Percentiles rank a stretch among this genome's conserved stretches.
Evolutionary conservation across 2,888 invertebrate genomes (phyloP).

Genomic region (Eilema depressum): DNA sequence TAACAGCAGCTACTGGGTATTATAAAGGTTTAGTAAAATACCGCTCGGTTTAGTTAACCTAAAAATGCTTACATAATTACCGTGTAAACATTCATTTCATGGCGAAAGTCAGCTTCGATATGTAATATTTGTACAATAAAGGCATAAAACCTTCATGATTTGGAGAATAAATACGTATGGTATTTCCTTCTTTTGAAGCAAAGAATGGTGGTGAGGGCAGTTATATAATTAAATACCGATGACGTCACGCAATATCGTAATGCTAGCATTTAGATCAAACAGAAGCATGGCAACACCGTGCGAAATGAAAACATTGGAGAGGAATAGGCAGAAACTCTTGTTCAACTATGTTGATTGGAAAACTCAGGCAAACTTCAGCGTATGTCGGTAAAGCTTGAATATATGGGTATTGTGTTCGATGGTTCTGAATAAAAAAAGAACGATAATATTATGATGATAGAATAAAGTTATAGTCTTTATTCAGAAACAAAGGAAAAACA

Average conservation of each 20-base stretch:
- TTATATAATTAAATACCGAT: conserved; percentile 44
- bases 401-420: conserved; percentile 29
- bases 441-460: conserved; percentile 25
- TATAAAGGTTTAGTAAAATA: background rate
- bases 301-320: conserved; percentile 52
- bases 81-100: background rate
- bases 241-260: conserved; percentile 36
- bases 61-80: background rate
- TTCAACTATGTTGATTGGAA: conserved; percentile 57
- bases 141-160: conserved; percentile 1
- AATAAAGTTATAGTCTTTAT: conserved; percentile 9
- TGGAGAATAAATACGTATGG: background rate
- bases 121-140: conserved; percentile 3
- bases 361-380: conserved; percentile 50
- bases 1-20: conserved; percentile 1
- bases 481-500: conserved; percentile 19
- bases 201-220: conserved; percentile 27
- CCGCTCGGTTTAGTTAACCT: background rate
- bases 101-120: background rate
- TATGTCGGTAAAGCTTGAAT: conserved; percentile 43
- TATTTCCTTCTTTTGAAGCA: conserved; percentile 6
- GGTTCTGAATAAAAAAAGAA: conserved; percentile 18
- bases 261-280: conserved; percentile 32
- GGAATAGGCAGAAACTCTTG: conserved; percentile 63
- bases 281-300: conserved; percentile 29